A percentile compares a stretch with the other conserved stretches of the same genome.
Conservation (phyloP, 2,888 invertebrate species). For the Drosophila anomelani region DNA sequence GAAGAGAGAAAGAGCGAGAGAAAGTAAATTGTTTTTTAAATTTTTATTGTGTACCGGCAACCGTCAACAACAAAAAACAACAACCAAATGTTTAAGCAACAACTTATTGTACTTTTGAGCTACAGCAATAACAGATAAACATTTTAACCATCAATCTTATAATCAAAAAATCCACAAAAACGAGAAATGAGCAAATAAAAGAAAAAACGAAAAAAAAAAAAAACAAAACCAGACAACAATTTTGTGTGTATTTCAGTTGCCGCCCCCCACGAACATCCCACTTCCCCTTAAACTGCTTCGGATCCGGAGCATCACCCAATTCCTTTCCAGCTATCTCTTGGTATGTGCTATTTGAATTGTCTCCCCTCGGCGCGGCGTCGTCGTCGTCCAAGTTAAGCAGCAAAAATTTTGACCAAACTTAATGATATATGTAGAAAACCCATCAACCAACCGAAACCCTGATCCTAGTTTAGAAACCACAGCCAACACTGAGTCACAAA, state of each 20-base stretch:
- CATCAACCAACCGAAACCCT: not conserved
- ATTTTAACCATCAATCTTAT: conserved; percentile 70
- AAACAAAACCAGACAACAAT: conserved; percentile 49
- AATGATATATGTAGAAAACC: conserved; percentile 23
- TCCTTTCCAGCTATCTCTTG: conserved; percentile 66
- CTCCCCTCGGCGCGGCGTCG: conserved; percentile 68
- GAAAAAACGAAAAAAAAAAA: conserved; percentile 71
- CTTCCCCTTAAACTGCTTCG: conserved; percentile 3
- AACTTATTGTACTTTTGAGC: conserved; percentile 57
- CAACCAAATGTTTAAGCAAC: conserved; percentile 43
- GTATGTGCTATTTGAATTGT: conserved; percentile 74
- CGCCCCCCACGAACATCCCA: conserved; percentile 9
- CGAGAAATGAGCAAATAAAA: conserved; percentile 81
- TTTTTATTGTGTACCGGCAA: conserved; percentile 67
- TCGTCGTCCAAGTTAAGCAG: conserved; percentile 15
- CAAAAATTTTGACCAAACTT: conserved; percentile 71
- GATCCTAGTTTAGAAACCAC: conserved; percentile 14
- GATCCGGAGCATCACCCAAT: conserved; percentile 31
- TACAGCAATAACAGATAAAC: conserved; percentile 57
- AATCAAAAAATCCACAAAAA: conserved; percentile 74
- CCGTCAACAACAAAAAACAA: conserved; percentile 48
- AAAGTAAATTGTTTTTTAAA: conserved; percentile 66
- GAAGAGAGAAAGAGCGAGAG: conserved; percentile 32
- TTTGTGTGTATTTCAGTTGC: conserved; percentile 74
- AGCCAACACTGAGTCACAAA: conserved; percentile 11